These are phyloP conservation scores for Acrobasis suavella DNA, from an alignment of 2,888 invertebrate species.

Conservation along the genomic window DNA sequence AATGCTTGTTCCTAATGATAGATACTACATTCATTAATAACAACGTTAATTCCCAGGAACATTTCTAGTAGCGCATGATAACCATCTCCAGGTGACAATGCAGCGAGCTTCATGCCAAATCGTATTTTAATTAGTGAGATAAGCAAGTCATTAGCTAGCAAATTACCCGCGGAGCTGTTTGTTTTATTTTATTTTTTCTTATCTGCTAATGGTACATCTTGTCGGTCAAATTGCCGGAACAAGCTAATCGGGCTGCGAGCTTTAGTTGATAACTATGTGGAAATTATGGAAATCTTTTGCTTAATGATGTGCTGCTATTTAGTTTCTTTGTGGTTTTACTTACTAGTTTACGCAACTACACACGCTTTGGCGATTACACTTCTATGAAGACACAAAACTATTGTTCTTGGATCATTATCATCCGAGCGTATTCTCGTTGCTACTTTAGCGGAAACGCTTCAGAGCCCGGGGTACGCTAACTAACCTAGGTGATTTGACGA, in stretches of 20 bases:
- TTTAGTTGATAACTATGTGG: slow-evolving; percentile 4
- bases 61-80: slow-evolving; percentile 59
- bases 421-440: too few species aligned
- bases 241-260: slow-evolving; percentile 36
- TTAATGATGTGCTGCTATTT: slow-evolving; percentile 13
- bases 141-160: slow-evolving; percentile 72
- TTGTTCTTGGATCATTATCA: too few species aligned
- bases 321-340: background rate
- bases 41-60: slow-evolving; percentile 44
- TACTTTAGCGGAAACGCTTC: too few species aligned
- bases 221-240: slow-evolving; percentile 67
- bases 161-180: slow-evolving; percentile 69
- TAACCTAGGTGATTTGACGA: too few species aligned
- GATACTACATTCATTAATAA: slow-evolving; percentile 36
- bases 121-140: slow-evolving; percentile 79
- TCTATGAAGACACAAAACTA: too few species aligned
- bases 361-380: too few species aligned
- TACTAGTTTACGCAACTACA: background rate
- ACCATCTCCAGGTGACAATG: slow-evolving; percentile 68
- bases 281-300: slow-evolving; percentile 15
- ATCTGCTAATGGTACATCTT: slow-evolving; percentile 72
- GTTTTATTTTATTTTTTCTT: slow-evolving; percentile 72
- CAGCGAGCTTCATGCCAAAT: slow-evolving; percentile 65
- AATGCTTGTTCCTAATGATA: slow-evolving; percentile 23
- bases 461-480: too few species aligned